Evolutionary conservation across 2,113 vertebrate genomes (phyloP), one percentile per base, ranked within the genome.

Genomic region (Cavia aperea): DNA sequence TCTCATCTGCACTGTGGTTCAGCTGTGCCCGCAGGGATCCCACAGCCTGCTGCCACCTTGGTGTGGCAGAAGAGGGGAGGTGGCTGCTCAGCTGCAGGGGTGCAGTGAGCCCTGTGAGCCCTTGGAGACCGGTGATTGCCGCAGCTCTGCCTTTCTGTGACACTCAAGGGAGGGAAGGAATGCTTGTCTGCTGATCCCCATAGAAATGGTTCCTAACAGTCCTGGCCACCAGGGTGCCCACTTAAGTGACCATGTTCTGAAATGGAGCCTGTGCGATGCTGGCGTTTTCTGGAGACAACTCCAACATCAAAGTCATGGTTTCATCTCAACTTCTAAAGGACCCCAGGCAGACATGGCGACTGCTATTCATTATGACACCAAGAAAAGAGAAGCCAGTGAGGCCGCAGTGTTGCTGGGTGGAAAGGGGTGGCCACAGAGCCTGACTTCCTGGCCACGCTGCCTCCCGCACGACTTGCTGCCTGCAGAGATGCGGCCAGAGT

Each of bases 1-100:
- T 86, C 29, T 65, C 33, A 39, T 66, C 65, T 5, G 2, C 23
- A 23, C 56, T 31, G 16, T 26, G 56, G 7, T 39, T 31, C 51
- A 21, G 19, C 18, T 88, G 29, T 29, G 11, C 4, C 65, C 21
- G 7, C 10, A 14, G 63, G 9, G 33, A 14, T 0, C n/a, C 63
- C 4, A 4, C 5, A 81, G 7, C 1, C 15, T 68, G 13, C 21
- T 31, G 16, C 2, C 58, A 72, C 23, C 26, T 77, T 10, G 21
- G 3, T 7, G 16, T 36, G 5, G 11, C 31, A 46, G 29, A 78
- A 29, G 7, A 5, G 7, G 3, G 19, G 24, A 12, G 0, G 26
- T 12, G 1, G 24, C 81, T 36, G 18, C 4, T 54, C n/a, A 21
- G 21, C 16, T 4, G 43, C 16, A 14, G 9, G 4, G 6, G 15